Percentiles rank a stretch among this genome's conserved stretches.
phyloP scores from a whole-genome alignment of 23 tunicate genomes.

The Halocynthia aurantium region DNA sequence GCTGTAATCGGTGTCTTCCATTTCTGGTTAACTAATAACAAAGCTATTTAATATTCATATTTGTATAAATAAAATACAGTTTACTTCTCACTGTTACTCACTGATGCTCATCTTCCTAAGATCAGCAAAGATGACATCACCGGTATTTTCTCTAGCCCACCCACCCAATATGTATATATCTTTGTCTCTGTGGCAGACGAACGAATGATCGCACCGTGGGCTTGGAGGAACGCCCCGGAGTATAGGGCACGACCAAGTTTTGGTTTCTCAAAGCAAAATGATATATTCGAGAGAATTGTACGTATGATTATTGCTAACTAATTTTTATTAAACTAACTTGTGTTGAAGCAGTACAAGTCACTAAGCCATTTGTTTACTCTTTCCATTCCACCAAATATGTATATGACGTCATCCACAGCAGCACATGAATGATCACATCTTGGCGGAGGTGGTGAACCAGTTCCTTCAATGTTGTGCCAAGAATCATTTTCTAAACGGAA shows the following conservation, averaged over 20 bases:
- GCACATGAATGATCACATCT: slow-evolving; percentile 68
- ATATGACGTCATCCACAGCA: slow-evolving; percentile 36
- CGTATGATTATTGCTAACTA: background rate
- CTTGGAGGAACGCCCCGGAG: slow-evolving; percentile 36
- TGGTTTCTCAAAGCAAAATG: slow-evolving; percentile 8
- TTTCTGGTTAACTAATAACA: slow-evolving; percentile 39
- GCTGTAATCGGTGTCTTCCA: slow-evolving; percentile 72
- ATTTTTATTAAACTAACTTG: slow-evolving; percentile 19
- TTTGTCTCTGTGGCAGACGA: slow-evolving; percentile 79
- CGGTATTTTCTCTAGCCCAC: background rate
- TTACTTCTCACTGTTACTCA: slow-evolving; percentile 3
- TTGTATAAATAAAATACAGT: background rate
- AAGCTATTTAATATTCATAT: background rate
- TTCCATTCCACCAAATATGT: slow-evolving; percentile 63
- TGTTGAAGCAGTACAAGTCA: slow-evolving; percentile 55
- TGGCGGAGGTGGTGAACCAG: slow-evolving; percentile 29
- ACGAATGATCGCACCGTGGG: slow-evolving; percentile 48
- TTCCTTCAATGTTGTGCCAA: slow-evolving; percentile 38
- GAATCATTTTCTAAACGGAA: background rate
- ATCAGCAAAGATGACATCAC: background rate
- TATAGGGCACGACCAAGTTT: slow-evolving; percentile 31
- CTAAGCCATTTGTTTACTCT: slow-evolving; percentile 26
- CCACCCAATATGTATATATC: slow-evolving; percentile 82
- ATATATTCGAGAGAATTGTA: background rate
- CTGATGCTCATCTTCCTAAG: slow-evolving; percentile 18